Percentiles rank a stretch among this genome's conserved stretches.
These are phyloP conservation scores for Mormyrus iriodes DNA, from an alignment of 2,113 vertebrate genomes.

Conservation along the genomic window DNA sequence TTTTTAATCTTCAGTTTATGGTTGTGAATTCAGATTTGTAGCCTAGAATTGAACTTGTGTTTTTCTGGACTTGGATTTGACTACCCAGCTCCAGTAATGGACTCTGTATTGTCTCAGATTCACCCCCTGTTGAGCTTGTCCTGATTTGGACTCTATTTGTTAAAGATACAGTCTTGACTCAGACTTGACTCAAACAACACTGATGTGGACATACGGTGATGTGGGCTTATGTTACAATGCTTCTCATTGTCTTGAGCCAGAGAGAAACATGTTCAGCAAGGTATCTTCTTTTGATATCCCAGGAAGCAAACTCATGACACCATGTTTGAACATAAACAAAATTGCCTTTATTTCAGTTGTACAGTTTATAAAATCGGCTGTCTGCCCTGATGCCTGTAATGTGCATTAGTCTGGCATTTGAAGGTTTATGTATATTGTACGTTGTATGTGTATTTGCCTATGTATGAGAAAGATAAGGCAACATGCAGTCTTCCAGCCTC, in stretches of 20 bases:
- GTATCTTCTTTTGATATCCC: background rate
- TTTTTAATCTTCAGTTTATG: too few relatives aligned
- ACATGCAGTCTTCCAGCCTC: conserved; percentile 15
- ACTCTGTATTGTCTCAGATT: background rate
- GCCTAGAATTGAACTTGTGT: background rate
- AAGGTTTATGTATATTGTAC: background rate
- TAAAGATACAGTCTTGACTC: background rate
- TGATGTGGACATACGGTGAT: background rate
- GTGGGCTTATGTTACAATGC: background rate
- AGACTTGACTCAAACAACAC: background rate
- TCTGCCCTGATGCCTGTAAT: conserved; percentile 26
- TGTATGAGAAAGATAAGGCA: conserved; percentile 25
- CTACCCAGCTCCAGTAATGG: background rate
- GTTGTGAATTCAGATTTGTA: too few relatives aligned
- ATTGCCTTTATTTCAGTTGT: conserved; percentile 29
- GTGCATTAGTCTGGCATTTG: background rate
- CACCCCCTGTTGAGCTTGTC: background rate
- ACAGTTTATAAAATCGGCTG: conserved; percentile 33
- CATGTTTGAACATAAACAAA: conserved; percentile 27
- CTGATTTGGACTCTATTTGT: background rate
- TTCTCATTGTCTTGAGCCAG: background rate
- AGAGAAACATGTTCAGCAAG: background rate
- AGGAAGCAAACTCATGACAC: background rate
- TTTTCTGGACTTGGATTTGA: background rate
- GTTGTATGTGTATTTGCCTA: background rate